Evolutionary conservation across 2,888 invertebrate species (phyloP), one percentile per base, ranked within the genome.

Genomic region (Trichogramma evanescens): DNA sequence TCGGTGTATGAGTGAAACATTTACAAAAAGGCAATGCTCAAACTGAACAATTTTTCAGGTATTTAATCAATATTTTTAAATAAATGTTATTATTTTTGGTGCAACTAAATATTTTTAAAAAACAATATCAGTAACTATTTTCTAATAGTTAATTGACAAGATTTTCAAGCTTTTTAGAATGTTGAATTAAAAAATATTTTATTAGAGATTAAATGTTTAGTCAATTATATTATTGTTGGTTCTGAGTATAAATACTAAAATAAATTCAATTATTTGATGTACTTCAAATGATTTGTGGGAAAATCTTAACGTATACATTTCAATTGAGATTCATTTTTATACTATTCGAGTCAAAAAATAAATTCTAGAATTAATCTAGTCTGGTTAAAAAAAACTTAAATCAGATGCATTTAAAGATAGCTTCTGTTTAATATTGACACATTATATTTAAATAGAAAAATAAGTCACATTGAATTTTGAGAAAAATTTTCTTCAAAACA

Each of bases 151-250:
- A 53, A 44, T 54, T 54, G 13, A 51, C 42, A 51, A 13, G 42
- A 56, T 43, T 49, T 49, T 4, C 57, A 55, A 26, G 8, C 41
- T 50, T 53, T 51, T 44, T 52, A 48, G 54, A 46, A 55, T 59
- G 51, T 59, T 63, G 50, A 54, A 8, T 54, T 63, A 59, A 26
- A 46, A 7, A 40, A 51, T n/a, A 49, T 49, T 45, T 52, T 50
- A 54, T 55, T 48, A 52, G 41, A 58, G 56, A 56, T 54, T 55
- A 56, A 54, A n/a, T 50, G 13, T n/a, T 9, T 59, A 58, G 56
- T 58, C 58, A 61, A 56, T 56, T 61, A 56, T 63, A 52, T 56
- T 50, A 62, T 55, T 60, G 58, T 60, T 56, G 56, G 62, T 54
- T 58, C 60, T 62, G 53, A 58, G 57, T 49, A 7, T 56, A 50